phyloP scores from a whole-genome alignment of 2,888 invertebrate genomes.

The Drosophila histrio region DNA sequence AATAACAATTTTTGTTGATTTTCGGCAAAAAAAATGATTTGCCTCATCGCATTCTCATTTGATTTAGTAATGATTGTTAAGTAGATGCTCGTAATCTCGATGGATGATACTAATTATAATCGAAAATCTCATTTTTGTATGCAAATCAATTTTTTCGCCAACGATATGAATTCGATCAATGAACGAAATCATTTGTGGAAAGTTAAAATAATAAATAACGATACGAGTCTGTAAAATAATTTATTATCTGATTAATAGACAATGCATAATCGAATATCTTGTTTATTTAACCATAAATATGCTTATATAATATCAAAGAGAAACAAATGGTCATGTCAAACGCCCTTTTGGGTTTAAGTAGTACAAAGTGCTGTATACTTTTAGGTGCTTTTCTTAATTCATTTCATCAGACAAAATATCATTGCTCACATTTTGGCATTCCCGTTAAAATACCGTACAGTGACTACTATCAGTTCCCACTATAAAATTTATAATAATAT shows the following conservation, averaged over 20 bases:
- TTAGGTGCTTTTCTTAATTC: background rate
- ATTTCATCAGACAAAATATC: background rate
- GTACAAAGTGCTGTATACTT: slow-evolving; percentile 12
- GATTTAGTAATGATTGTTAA: slow-evolving; percentile 22
- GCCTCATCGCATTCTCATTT: slow-evolving; percentile 1
- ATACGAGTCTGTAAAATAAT: background rate
- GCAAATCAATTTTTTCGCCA: background rate
- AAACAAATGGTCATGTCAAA: too few relatives aligned
- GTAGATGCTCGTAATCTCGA: slow-evolving; percentile 14
- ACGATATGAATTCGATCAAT: slow-evolving; percentile 5
- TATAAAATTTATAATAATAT: background rate
- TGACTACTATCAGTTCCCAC: slow-evolving; percentile 7
- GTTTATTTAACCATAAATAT: background rate
- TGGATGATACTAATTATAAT: slow-evolving; percentile 3
- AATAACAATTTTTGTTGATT: slow-evolving; percentile 17
- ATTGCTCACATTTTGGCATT: slow-evolving; percentile 33
- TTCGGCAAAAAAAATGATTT: slow-evolving; percentile 9
- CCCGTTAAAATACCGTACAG: background rate
- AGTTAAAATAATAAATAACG: background rate
- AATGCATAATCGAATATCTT: background rate
- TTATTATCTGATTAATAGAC: slow-evolving; percentile 9
- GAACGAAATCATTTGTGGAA: slow-evolving; percentile 1
- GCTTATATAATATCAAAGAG: background rate
- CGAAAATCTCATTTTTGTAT: slow-evolving; percentile 1
- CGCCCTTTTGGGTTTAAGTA: too few relatives aligned